Conservation (phyloP, 1,140 invertebrate species). For the Heliconius hewitsoni region DNA sequence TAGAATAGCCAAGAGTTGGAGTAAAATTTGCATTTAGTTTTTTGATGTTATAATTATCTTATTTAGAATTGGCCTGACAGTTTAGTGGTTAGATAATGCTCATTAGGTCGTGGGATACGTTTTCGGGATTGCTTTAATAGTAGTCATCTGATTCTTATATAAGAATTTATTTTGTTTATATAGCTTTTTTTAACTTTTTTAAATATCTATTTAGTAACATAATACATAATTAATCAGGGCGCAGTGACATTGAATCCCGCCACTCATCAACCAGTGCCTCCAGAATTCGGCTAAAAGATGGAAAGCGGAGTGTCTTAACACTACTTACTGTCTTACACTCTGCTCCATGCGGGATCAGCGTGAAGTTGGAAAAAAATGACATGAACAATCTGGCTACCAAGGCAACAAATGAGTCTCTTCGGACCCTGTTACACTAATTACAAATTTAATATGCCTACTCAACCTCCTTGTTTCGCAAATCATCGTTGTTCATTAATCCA, state of each 20-base stretch:
- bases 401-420: slow-evolving; percentile 31
- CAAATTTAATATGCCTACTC: slow-evolving; percentile 60
- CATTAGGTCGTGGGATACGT: background rate
- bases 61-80: background rate
- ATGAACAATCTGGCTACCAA: slow-evolving; percentile 31
- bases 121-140: background rate
- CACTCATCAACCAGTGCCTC: too few relatives aligned
- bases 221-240: too few relatives aligned
- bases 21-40: background rate
- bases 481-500: slow-evolving; percentile 68
- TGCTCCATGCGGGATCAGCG: too few relatives aligned
- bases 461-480: slow-evolving; percentile 70
- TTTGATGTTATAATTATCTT: background rate
- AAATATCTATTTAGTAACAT: too few relatives aligned
- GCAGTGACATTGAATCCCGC: too few relatives aligned
- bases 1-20: background rate
- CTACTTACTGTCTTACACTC: too few relatives aligned
- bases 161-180: too few relatives aligned
- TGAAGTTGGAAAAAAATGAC: slow-evolving; percentile 9
- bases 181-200: too few relatives aligned
- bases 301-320: too few relatives aligned
- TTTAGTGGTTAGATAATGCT: background rate
- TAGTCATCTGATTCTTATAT: too few relatives aligned
- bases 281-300: too few relatives aligned
- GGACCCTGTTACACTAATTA: slow-evolving; percentile 59